A percentile compares a stretch with the other conserved stretches of the same genome.
Conservation (phyloP, 1,140 invertebrate genomes). For the Atta cephalotes region DNA sequence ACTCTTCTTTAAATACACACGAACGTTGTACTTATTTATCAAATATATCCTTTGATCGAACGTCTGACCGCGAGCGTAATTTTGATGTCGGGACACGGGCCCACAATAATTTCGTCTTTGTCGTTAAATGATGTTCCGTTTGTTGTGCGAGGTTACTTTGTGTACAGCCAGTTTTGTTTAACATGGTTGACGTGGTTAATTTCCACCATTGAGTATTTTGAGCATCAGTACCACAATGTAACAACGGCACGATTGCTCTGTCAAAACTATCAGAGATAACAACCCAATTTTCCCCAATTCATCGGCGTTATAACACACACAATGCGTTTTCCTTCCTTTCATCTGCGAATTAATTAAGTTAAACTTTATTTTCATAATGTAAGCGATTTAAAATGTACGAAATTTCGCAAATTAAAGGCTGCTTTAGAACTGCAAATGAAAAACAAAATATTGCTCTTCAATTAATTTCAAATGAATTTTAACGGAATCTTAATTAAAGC, state of each 20-base stretch:
- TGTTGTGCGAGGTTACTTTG: constrained; percentile 35
- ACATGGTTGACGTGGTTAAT: constrained; percentile 22
- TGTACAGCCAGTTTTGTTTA: constrained; percentile 46
- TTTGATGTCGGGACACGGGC: constrained; percentile 14
- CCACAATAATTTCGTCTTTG: constrained; percentile 56
- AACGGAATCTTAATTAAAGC: constrained; percentile 35
- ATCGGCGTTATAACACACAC: constrained; percentile 10
- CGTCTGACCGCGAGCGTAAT: constrained; percentile 28
- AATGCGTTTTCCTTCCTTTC: background rate
- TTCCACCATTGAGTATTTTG: constrained; percentile 34
- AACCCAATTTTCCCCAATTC: constrained; percentile 29
- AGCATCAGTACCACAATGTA: constrained; percentile 10
- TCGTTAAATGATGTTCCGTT: constrained; percentile 49
- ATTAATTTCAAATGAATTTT: constrained; percentile 31
- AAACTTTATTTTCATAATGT: constrained; percentile 6
- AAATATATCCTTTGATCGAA: constrained; percentile 55
- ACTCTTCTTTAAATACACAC: constrained; percentile 36
- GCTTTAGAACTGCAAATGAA: constrained; percentile 1
- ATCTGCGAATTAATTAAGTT: constrained; percentile 18
- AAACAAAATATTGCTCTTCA: constrained; percentile 34
- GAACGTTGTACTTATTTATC: background rate
- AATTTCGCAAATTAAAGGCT: constrained; percentile 7
- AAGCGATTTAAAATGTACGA: constrained; percentile 20
- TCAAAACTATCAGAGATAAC: constrained; percentile 26
- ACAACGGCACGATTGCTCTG: constrained; percentile 12